Conservation (phyloP, 2,113 vertebrate genomes). For the Seriola dumerili region DNA sequence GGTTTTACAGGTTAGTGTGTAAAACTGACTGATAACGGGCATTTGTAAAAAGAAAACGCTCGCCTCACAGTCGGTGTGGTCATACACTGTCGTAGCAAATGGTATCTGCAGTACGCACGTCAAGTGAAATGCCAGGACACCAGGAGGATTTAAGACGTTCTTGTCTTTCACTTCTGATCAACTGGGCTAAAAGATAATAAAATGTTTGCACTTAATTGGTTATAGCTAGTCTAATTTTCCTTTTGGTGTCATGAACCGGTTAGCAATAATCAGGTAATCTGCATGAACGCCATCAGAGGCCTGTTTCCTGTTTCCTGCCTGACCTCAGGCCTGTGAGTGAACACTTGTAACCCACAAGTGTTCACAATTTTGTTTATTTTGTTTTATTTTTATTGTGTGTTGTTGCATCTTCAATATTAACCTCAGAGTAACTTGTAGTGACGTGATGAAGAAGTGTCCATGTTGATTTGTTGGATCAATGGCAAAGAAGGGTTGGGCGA, state of each 20-base stretch:
- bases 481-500: too few relatives aligned
- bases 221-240: background rate
- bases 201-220: background rate
- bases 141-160: background rate
- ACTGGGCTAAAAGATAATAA: background rate
- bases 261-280: background rate
- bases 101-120: background rate
- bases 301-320: slow-evolving; percentile 59
- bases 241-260: background rate
- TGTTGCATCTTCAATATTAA: background rate
- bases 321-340: background rate
- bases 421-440: background rate
- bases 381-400: background rate
- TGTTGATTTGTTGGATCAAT: background rate
- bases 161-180: background rate
- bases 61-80: background rate
- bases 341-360: background rate
- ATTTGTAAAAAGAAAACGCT: background rate
- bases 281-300: slow-evolving; percentile 31
- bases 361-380: too few relatives aligned
- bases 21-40: slow-evolving; percentile 3
- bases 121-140: background rate
- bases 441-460: background rate
- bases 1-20: slow-evolving; percentile 2
- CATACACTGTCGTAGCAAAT: background rate